Base-by-base conservation (phyloP, 2,113 vertebrate species). In the Megalops atlanticus region DNA sequence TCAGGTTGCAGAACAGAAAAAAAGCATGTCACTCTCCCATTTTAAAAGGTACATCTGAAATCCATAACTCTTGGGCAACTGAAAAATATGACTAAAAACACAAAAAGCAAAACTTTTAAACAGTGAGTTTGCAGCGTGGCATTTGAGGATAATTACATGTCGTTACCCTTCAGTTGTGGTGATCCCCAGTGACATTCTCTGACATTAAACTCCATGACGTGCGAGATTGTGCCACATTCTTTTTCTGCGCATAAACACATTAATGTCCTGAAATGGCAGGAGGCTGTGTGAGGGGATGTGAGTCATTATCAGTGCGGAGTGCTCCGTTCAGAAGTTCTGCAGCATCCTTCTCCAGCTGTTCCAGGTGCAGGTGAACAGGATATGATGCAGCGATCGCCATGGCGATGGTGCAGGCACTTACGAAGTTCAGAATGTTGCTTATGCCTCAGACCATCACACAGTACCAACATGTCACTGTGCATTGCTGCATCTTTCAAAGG, bases 151-250 rank as follows among this genome's bases (percentile, higher is more conserved):
- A 76, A 77, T 54, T 77, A 39, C 76, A 77, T 49, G 33, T 58
- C 24, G 49, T 77, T 36, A 54, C 39, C 10, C 76, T 77, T 77
- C 49, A 77, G 14, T 39, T 54, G 76, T 18, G 49, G 76, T 39
- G 76, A 54, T 58, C 76, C 76, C 21, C 76, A 77, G 58, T 12
- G 31, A 77, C 21, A 43, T 31, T 47, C 41, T 33, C 10, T 49
- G 76, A 77, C 36, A 77, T 47, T 58, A 54, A 77, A 38, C 3
- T n/a, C 14, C 11, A n/a, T 77, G 76, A n/a, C n/a, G n/a, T n/a
- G n/a, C n/a, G 76, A 54, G 76, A 77, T 77, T 54, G 45, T 14
- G 43, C 45, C 24, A 38, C 36, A 35, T 54, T 39, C 31, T 52
- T 36, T 72, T 49, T 15, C 3, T 11, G 31, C n/a, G n/a, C n/a